Base-by-base conservation (phyloP, 1,140 invertebrate genomes). In the Palaemon carinicauda region DNA sequence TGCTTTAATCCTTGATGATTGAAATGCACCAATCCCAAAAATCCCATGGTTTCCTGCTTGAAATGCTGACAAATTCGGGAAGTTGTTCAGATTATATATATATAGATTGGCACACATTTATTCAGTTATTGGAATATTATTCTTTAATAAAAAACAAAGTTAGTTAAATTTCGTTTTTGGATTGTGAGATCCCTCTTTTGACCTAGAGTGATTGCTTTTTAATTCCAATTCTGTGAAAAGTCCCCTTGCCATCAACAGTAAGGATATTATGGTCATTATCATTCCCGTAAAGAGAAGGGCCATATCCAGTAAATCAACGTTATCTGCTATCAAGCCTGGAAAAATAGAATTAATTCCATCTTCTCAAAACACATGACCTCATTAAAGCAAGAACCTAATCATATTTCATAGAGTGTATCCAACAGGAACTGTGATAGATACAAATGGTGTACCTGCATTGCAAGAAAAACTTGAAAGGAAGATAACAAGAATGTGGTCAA, bases 381-480 rank as follows among this genome's bases (percentile, higher is more conserved):
- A 29, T n/a, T 27, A 80, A 9, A 80, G 3, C 52, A 56, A 12
- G 52, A 80, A 27, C 78, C 12, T 19, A n/a, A 56, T 27, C 78
- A 24, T 53, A 56, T 56, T n/a, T 80, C 53, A 60, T 29, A 50
- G 29, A 80, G 54, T 4, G 78, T 80, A 10, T 56, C 78, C 53
- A 80, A 5, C 3, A 80, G 54, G 79, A 81, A 81, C 24, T 81
- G n/a, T 56, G 79, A 81, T 31, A 54, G 56, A 81, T 81, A 81
- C 56, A 81, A 17, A 41, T 81, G 53, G 41, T 65, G 56, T 29
- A 65, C 54, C 56, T 81, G 54, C 24, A 81, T 50, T 31, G 74
- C 74, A 41, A 77, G 74, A 27, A 21, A 21, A 29, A 31, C 27
- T 77, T 21, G 12, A 77, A 41, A 14, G 74, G 74, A 31, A 31